Evolutionary conservation across 2,113 vertebrate genomes (phyloP).

Genomic region (Mormyrus iriodes): DNA sequence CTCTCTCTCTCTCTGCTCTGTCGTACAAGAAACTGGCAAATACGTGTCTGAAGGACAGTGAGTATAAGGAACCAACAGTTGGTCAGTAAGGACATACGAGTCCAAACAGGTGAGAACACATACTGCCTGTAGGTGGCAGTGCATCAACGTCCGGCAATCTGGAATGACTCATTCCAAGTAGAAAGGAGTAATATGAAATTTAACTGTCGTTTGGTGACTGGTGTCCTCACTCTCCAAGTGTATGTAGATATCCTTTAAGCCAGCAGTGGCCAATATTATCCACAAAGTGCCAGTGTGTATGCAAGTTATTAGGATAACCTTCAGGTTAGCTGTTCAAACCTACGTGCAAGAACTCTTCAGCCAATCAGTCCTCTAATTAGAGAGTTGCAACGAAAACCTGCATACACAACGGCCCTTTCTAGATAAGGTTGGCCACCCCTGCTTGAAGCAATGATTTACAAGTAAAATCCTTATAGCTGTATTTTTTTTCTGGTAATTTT

Average conservation of each 20-base stretch:
- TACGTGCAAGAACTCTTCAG: too few species aligned
- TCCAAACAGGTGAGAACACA: conserved; percentile 63
- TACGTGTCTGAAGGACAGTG: conserved; percentile 82
- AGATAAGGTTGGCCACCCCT: too few species aligned
- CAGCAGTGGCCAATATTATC: too few species aligned
- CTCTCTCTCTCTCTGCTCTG: neutral
- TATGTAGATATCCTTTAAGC: neutral
- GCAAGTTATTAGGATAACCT: too few species aligned
- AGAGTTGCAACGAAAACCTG: too few species aligned
- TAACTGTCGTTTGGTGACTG: neutral
- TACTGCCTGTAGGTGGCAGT: conserved; percentile 35
- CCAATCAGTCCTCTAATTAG: too few species aligned
- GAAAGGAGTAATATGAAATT: neutral
- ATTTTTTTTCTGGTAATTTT: too few species aligned
- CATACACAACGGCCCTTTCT: too few species aligned
- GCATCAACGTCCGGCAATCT: neutral
- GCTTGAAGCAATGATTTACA: neutral
- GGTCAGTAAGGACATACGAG: conserved; percentile 76
- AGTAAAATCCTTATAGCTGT: neutral
- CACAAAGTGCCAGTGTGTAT: too few species aligned
- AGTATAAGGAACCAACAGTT: conserved; percentile 82
- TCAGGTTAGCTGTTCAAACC: too few species aligned
- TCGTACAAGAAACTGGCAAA: conserved; percentile 65
- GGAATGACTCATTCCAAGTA: neutral
- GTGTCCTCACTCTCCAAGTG: neutral